Evolutionary conservation across 35 echinoderm and acorn worm species (phyloP).

Genomic region (Anneissia japonica): DNA sequence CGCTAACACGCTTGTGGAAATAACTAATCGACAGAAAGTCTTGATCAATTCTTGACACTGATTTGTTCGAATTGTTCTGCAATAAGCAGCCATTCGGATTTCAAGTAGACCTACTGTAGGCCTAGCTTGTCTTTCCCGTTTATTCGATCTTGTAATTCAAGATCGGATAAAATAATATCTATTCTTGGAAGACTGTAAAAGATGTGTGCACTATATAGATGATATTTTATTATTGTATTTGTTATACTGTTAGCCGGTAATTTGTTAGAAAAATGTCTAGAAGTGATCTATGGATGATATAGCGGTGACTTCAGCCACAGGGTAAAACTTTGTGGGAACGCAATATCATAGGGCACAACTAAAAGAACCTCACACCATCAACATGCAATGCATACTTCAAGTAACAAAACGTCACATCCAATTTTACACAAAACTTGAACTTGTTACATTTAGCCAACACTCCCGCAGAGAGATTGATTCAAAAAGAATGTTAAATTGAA

Average conservation of each 20-base stretch:
- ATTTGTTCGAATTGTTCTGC: no score
- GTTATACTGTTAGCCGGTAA: background rate
- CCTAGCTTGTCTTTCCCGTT: background rate
- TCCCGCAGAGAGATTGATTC: background rate
- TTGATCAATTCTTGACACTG: background rate
- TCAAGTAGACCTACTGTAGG: no score
- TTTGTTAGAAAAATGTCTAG: background rate
- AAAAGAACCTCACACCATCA: background rate
- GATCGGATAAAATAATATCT: background rate
- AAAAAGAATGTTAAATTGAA: background rate
- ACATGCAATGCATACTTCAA: background rate
- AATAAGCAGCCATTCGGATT: no score
- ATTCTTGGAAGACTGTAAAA: background rate
- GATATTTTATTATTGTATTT: background rate
- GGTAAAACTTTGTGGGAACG: background rate
- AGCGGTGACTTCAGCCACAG: background rate
- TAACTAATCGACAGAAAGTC: no score
- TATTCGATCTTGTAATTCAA: background rate
- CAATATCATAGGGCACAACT: background rate
- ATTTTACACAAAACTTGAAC: background rate
- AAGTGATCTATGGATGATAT: background rate
- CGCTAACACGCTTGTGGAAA: background rate
- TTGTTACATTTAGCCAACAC: conserved; percentile 1
- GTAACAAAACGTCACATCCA: background rate
- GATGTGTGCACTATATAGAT: background rate